These are phyloP conservation scores for Pseudococcus viburni DNA, from an alignment of 2,888 invertebrate genomes.

Conservation along the genomic window DNA sequence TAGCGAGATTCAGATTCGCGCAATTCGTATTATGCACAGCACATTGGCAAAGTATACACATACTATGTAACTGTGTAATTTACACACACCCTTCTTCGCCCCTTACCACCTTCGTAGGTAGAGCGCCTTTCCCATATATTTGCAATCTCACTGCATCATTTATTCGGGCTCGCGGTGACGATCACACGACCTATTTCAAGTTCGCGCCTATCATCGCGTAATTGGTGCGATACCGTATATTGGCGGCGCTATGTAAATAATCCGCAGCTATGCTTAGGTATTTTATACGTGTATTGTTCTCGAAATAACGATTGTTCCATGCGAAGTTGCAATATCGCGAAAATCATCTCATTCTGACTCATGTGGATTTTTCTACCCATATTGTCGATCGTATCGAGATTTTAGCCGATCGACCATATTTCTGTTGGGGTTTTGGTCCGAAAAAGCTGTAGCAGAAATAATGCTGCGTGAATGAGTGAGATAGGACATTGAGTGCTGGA, in stretches of 20 bases:
- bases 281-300: neutral
- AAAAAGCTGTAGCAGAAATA: too few relatives aligned
- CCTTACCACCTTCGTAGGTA: neutral
- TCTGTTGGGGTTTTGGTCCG: too few relatives aligned
- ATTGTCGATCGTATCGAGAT: too few relatives aligned
- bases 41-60: neutral
- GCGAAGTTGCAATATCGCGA: neutral
- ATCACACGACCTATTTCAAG: slow-evolving; percentile 21
- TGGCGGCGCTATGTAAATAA: slow-evolving; percentile 9
- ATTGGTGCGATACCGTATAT: slow-evolving; percentile 21
- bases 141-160: neutral
- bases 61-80: neutral
- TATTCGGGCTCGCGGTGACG: neutral
- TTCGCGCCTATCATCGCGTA: slow-evolving; percentile 20
- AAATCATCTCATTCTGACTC: too few relatives aligned
- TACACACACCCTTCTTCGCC: neutral
- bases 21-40: neutral
- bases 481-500: too few relatives aligned
- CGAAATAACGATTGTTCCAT: neutral
- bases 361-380: too few relatives aligned
- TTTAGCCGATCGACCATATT: too few relatives aligned
- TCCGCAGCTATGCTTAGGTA: neutral
- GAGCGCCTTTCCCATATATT: neutral
- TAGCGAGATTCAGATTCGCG: neutral
- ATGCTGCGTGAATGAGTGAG: too few relatives aligned